A percentile compares a stretch with the other conserved stretches of the same genome.
phyloP scores from a whole-genome alignment of 2,888 invertebrate species.

The Pantelozetes paolii region DNA sequence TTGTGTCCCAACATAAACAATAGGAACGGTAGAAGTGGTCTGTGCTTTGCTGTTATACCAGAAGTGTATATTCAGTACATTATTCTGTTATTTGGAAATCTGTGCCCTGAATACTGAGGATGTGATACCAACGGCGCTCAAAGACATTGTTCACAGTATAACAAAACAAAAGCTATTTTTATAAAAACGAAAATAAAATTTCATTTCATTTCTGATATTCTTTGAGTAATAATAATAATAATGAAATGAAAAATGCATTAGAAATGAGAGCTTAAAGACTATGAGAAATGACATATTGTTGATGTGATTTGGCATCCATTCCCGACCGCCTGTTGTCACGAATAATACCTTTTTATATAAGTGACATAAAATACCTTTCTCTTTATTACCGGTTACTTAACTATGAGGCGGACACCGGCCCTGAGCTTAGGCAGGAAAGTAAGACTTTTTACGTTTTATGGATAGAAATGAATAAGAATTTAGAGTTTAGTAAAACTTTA shows the following conservation, averaged over 20 bases:
- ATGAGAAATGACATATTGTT: constrained; percentile 28
- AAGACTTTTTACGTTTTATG: neutral
- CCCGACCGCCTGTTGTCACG: constrained; percentile 22
- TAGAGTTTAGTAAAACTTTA: neutral
- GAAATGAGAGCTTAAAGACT: neutral
- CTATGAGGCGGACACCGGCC: neutral
- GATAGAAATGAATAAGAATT: neutral
- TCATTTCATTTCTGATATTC: neutral
- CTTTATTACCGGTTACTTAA: constrained; percentile 10
- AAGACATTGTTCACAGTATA: neutral
- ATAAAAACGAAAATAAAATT: neutral
- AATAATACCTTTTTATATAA: constrained; percentile 21
- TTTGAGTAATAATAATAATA: neutral
- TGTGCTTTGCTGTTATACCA: neutral
- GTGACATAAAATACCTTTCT: neutral
- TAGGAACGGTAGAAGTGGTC: constrained; percentile 25
- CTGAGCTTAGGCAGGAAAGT: neutral
- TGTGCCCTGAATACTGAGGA: constrained; percentile 29
- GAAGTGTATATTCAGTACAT: neutral
- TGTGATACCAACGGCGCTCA: neutral
- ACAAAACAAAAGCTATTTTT: constrained; percentile 9
- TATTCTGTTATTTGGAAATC: constrained; percentile 29
- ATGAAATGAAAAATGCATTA: constrained; percentile 19
- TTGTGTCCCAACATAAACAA: constrained; percentile 37
- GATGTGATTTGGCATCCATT: neutral